Percentiles rank a stretch among this genome's conserved stretches.
Conservation (phyloP, 2,113 vertebrate genomes). For the Papio anubis region DNA sequence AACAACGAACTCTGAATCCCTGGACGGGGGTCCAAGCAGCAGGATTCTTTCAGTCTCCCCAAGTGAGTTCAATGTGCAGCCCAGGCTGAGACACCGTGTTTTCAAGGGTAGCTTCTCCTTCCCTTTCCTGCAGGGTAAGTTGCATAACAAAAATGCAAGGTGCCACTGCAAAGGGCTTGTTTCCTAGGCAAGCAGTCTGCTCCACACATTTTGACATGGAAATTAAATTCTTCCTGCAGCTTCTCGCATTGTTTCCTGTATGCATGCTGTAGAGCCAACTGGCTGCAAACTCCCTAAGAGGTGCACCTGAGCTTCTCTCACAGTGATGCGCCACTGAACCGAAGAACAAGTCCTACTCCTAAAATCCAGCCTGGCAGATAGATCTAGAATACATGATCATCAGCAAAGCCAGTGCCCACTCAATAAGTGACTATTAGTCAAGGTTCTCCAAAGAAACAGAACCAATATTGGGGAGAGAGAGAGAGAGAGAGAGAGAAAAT, state of each 20-base stretch:
- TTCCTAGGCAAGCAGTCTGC: not conserved
- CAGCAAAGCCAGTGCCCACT: not conserved
- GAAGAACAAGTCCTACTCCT: not conserved
- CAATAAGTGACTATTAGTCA: not conserved
- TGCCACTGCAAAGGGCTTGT: not conserved
- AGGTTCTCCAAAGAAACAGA: not conserved
- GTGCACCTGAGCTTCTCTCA: not conserved
- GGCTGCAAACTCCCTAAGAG: not conserved
- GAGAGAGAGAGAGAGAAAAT: not conserved
- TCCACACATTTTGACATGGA: not conserved
- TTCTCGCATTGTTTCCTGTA: not conserved
- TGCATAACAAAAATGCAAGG: not conserved
- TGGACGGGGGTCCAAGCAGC: not conserved
- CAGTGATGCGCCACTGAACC: not conserved
- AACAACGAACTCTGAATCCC: not conserved
- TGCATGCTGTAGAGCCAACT: not conserved
- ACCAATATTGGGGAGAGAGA: not conserved
- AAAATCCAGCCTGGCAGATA: not conserved
- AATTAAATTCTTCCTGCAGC: not conserved
- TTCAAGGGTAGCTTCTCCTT: not conserved
- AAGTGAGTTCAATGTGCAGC: not conserved
- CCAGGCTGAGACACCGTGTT: not conserved
- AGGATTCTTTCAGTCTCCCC: not conserved
- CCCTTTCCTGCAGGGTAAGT: not conserved
- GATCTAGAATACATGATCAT: not conserved